Base-by-base conservation (phyloP, 1,140 invertebrate genomes). In the Hirudo medicinalis region DNA sequence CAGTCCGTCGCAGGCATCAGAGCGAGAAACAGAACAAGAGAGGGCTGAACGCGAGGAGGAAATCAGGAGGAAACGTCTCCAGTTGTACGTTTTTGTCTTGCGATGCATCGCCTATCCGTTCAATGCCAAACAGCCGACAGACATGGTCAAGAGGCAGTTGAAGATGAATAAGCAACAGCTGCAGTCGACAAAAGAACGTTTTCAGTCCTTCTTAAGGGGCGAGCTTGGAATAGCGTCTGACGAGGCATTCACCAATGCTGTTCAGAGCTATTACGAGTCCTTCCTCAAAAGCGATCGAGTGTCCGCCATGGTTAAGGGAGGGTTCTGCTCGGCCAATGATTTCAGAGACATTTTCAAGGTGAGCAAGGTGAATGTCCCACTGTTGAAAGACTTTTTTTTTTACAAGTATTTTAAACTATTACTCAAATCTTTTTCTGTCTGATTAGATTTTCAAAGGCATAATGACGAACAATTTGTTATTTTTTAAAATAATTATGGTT, bases 71-170 rank as follows among this genome's bases (percentile, higher is more conserved):
- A 86, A 88, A 66, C 87, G 91, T 69, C 88, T 99, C 57, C 96
- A 99, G 80, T 83, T 99, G 27, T 99, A 99, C 82, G 95, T 99
- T 71, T 99, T 99, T 83, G 91, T 99, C 76, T 94, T 94, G 75
- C 86, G 96, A 81, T 97, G 95, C 83, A 89, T 98, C 79, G 92
- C 96, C 3, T 98, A 99, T 85, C 95, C 95, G 13, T 99, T 99
- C 84, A 99, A 99, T 84, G 92, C 94, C 6, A 99, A 99, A 84
- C 95, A 99, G 82, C 93, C 94, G 0, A 95, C 92, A 22, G 95
- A 99, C 81, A 93, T 97, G 92, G 93, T 79, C 17, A 76, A 80
- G 70, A 75, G 80, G 55, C 80, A 81, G 74, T 79, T 79, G 67
- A 98, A 98, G 86, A 89, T 99, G 69, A 94, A 90, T 43, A 93